Percentiles rank a stretch among this genome's conserved stretches.
These are phyloP conservation scores for Clavelina lepadiformis DNA, from an alignment of 23 tunicate species.

Conservation along the genomic window DNA sequence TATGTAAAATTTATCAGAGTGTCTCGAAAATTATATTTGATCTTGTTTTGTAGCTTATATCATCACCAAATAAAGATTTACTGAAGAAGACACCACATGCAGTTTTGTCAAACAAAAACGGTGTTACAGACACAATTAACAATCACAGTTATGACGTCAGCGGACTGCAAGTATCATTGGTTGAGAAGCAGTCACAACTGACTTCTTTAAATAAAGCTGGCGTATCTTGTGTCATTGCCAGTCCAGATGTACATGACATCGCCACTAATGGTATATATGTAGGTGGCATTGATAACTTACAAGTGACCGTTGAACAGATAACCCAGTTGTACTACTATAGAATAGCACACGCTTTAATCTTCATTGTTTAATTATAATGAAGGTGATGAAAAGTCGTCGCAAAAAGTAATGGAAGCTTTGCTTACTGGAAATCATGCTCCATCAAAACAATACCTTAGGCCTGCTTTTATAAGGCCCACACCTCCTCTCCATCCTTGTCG, in stretches of 20 bases:
- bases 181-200: conserved; percentile 84
- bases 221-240: conserved; percentile 58
- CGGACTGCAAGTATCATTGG: conserved; percentile 79
- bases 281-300: neutral
- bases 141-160: conserved; percentile 53
- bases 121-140: conserved; percentile 2
- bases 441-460: conserved; percentile 36
- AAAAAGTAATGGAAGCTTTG: conserved; percentile 52
- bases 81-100: conserved; percentile 71
- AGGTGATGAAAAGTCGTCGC: conserved; percentile 3
- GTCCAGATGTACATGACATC: conserved; percentile 31
- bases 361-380: no score
- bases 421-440: conserved; percentile 66
- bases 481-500: conserved; percentile 72
- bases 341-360: no score
- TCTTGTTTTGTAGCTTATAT: conserved; percentile 45
- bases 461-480: conserved; percentile 69
- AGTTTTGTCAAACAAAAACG: conserved; percentile 16
- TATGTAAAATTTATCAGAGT: neutral
- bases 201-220: conserved; percentile 62
- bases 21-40: neutral
- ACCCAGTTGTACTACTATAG: no score
- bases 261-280: neutral
- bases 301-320: neutral
- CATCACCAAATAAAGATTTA: conserved; percentile 61